Evolutionary conservation across 2,797 vertebrate species (phyloP), one percentile per base, ranked within the genome.

Genomic region (Dendrocincla fuliginosa): DNA sequence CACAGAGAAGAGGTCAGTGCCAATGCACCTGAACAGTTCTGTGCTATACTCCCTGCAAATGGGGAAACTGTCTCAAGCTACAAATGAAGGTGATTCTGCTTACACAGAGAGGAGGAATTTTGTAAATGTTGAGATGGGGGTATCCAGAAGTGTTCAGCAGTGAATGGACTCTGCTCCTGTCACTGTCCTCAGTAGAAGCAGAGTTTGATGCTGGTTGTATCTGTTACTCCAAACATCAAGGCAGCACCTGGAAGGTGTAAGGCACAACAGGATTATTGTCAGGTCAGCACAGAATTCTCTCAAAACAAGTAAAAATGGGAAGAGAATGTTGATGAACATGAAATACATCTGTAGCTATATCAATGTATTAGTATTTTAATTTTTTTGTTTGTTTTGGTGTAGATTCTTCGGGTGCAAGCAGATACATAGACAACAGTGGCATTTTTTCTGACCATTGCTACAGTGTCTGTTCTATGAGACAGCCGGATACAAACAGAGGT

Each of bases 381-480:
- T 35, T 30, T 49, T 13, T 35, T 69, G 61, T 46, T 53, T 70
- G 25, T 42, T 56, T 93, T 67, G 22, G 16, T 84, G 78, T 55
- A 98, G 98, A 98, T 97, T 98, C 98, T 83, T 97, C 97, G 27
- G 97, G 98, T 94, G 97, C 96, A 86, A 97, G 87, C 84, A 98
- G 97, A 97, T 98, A 97, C 89, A 97, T 98, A 94, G 98, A 98
- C 95, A 98, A 98, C 88, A 98, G 96, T 96, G 98, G 98, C 16
- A 98, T 98, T 93, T 98, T 98, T 96, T 98, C 98, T 82, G 98
- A 98, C 76, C 98, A 98, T 92, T 98, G 98, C 96, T 98, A 98
- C 2, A 98, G 98, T 5, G 98, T 98, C 78, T 98, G 98, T 93
- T 98, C 98, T 76, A 97, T 98, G 97, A 98, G 97, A 94, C 98